These are phyloP conservation scores for Zosterops lateralis DNA, from an alignment of 2,113 vertebrate species.

Conservation along the genomic window DNA sequence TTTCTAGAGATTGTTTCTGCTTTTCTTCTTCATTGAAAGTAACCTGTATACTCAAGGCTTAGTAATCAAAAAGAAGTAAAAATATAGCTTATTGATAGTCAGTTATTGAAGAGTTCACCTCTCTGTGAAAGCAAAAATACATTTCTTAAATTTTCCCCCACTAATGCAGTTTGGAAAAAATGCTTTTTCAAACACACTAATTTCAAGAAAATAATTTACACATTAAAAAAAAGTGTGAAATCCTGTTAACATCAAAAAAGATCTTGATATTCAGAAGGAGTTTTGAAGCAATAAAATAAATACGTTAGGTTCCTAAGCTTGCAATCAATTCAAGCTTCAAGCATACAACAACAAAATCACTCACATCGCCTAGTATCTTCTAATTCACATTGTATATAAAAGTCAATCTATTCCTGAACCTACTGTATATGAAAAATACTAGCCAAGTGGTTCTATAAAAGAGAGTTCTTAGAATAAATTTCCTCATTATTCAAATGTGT, in stretches of 20 bases:
- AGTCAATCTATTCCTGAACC: conserved; percentile 9
- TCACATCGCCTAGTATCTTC: conserved; percentile 6
- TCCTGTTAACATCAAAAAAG: not conserved
- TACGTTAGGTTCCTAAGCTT: conserved; percentile 32
- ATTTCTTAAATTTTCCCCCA: conserved; percentile 1
- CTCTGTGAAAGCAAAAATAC: conserved; percentile 30
- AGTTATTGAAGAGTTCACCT: conserved; percentile 18
- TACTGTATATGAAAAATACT: conserved; percentile 13
- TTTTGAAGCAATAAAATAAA: conserved; percentile 52
- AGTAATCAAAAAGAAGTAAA: not conserved
- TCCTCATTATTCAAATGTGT: not conserved
- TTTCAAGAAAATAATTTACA: conserved; percentile 7
- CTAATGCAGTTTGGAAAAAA: conserved; percentile 41
- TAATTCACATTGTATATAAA: conserved; percentile 37
- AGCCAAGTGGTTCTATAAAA: conserved; percentile 37
- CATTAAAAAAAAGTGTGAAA: not conserved
- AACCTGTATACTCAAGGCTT: not conserved
- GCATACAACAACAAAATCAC: not conserved
- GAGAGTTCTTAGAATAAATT: not conserved
- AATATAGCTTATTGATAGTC: conserved; percentile 27
- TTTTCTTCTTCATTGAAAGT: not conserved
- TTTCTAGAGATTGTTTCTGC: not conserved
- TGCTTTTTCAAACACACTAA: not conserved
- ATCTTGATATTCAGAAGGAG: not conserved
- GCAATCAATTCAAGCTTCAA: conserved; percentile 36